phyloP scores from a whole-genome alignment of 2,113 vertebrate species.

The Danionella cerebrum region DNA sequence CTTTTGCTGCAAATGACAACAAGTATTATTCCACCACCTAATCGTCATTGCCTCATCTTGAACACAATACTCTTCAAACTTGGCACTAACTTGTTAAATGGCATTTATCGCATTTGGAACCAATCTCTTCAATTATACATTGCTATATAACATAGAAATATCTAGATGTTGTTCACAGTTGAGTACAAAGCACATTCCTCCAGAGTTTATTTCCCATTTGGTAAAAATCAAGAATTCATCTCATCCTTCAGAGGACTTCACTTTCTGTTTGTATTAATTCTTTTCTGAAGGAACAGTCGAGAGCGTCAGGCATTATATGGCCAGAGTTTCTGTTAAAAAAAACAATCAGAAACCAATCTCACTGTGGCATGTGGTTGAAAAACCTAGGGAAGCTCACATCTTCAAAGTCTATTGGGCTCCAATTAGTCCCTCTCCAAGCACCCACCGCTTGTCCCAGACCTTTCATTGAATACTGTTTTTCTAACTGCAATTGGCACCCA shows the following conservation, averaged over 20 bases:
- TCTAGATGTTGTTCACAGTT: neutral
- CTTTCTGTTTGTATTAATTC: constrained; percentile 2
- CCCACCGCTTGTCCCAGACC: constrained; percentile 4
- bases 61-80: too few relatives aligned
- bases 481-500: constrained; percentile 15
- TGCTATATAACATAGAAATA: too few relatives aligned
- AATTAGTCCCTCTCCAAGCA: constrained; percentile 9
- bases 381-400: neutral
- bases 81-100: too few relatives aligned
- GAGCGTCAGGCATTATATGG: neutral
- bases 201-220: neutral
- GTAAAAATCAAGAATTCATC: neutral
- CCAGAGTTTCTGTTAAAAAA: neutral
- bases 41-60: too few relatives aligned
- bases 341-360: constrained; percentile 1
- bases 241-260: neutral
- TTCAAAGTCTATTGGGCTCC: constrained; percentile 2
- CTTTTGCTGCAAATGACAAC: too few relatives aligned
- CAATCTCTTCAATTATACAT: too few relatives aligned
- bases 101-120: too few relatives aligned
- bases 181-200: neutral
- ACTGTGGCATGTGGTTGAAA: neutral
- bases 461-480: constrained; percentile 3
- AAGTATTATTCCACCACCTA: too few relatives aligned
- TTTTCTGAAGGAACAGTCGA: constrained; percentile 8